Conservation (phyloP, 2,888 invertebrate genomes). For the Sinhomidia bicolor region DNA sequence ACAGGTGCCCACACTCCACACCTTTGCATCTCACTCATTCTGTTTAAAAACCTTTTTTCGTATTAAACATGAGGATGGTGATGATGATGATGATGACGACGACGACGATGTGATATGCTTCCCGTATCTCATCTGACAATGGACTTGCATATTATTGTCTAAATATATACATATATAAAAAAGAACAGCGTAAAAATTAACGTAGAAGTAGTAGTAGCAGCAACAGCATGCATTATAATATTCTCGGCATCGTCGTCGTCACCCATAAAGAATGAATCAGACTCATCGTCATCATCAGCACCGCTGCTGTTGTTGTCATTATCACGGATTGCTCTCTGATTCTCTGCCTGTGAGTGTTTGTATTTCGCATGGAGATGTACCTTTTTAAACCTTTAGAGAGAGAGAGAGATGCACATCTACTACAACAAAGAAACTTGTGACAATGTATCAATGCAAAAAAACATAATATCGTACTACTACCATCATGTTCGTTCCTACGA, state of each 20-base stretch:
- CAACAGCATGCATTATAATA: neutral
- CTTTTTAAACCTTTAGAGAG: neutral
- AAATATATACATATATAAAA: neutral
- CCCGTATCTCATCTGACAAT: slow-evolving; percentile 57
- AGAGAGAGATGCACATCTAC: neutral
- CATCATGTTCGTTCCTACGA: neutral
- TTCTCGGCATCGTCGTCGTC: neutral
- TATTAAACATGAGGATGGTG: slow-evolving; percentile 37
- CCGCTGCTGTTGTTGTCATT: slow-evolving; percentile 28
- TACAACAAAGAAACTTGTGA: slow-evolving; percentile 55
- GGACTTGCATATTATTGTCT: slow-evolving; percentile 9
- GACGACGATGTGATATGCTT: slow-evolving; percentile 53
- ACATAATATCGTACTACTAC: slow-evolving; percentile 10
- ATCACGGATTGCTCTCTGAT: slow-evolving; percentile 53
- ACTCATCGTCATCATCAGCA: slow-evolving; percentile 39
- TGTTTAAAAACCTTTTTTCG: slow-evolving; percentile 60
- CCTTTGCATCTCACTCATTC: slow-evolving; percentile 69
- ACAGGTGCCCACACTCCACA: slow-evolving; percentile 78
- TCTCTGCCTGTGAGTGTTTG: neutral
- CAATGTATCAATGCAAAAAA: slow-evolving; percentile 57
- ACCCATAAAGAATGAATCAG: slow-evolving; percentile 53
- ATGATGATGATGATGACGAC: slow-evolving; percentile 19
- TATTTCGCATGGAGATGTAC: neutral
- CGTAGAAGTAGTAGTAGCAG: neutral
- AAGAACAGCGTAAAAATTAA: neutral